Evolutionary conservation across 2,888 invertebrate species (phyloP).

Genomic region (Allophyes oxyacanthae): DNA sequence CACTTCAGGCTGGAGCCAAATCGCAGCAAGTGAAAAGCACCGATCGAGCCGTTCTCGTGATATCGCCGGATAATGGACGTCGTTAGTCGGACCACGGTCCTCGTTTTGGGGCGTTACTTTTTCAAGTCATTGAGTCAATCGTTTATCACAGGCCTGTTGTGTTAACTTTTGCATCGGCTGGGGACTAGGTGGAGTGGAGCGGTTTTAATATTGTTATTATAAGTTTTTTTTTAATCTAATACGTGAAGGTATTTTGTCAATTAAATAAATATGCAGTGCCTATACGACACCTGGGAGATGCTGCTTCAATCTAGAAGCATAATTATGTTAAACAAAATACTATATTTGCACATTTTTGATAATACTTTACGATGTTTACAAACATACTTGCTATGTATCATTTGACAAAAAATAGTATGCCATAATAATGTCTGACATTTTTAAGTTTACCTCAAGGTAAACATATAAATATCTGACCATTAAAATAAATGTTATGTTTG

Average conservation of each 20-base stretch:
- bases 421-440: too few species aligned
- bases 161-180: constrained; percentile 81
- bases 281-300: too few species aligned
- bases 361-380: too few species aligned
- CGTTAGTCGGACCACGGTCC: constrained; percentile 82
- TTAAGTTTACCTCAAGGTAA: too few species aligned
- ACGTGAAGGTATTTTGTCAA: background rate
- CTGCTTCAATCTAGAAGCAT: too few species aligned
- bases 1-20: constrained; percentile 61
- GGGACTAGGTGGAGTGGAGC: constrained; percentile 64
- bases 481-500: too few species aligned
- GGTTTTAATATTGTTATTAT: constrained; percentile 8
- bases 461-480: too few species aligned
- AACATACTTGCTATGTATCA: too few species aligned
- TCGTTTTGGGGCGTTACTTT: constrained; percentile 85
- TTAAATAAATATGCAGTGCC: too few species aligned
- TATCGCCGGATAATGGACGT: constrained; percentile 82
- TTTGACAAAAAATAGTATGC: too few species aligned
- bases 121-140: constrained; percentile 89
- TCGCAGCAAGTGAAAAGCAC: constrained; percentile 68
- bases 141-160: constrained; percentile 88
- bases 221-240: background rate
- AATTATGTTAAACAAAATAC: too few species aligned
- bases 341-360: too few species aligned
- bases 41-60: constrained; percentile 66